Percentiles rank a stretch among this genome's conserved stretches.
These are phyloP conservation scores for Ctenodactylus gundi DNA, from an alignment of 2,113 vertebrate species.

Conservation along the genomic window DNA sequence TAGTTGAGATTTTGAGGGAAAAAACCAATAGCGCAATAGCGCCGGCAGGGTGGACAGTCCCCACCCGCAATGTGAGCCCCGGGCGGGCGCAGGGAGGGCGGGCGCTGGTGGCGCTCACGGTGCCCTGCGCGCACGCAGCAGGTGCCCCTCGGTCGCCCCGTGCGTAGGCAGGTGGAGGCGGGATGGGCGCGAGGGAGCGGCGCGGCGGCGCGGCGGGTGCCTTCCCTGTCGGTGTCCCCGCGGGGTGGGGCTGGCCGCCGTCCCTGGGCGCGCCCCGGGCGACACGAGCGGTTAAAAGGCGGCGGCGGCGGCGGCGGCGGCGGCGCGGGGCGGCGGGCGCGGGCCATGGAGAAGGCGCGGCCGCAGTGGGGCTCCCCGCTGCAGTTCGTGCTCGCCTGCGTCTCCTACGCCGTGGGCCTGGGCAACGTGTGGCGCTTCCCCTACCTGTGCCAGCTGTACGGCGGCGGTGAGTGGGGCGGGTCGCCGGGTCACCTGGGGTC, in stretches of 20 bases:
- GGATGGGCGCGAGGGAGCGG: too few species aligned
- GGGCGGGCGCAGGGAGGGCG: too few species aligned
- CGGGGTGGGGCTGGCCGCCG: slow-evolving; percentile 56
- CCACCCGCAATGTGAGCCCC: too few species aligned
- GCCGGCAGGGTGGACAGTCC: too few species aligned
- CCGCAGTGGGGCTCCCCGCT: slow-evolving; percentile 90
- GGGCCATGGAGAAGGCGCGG: slow-evolving; percentile 84
- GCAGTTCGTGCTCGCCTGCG: slow-evolving; percentile 94
- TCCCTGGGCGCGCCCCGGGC: slow-evolving; percentile 83
- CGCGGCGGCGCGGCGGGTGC: not conserved
- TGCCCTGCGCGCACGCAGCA: too few species aligned
- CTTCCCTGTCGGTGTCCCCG: not conserved
- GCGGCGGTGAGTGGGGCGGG: slow-evolving; percentile 91
- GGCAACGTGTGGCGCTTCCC: slow-evolving; percentile 98
- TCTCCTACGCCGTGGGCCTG: slow-evolving; percentile 94
- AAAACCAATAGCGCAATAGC: too few species aligned
- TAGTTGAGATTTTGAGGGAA: too few species aligned
- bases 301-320: slow-evolving; percentile 52
- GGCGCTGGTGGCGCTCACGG: too few species aligned
- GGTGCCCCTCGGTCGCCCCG: too few species aligned
- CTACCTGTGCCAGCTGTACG: slow-evolving; percentile 96
- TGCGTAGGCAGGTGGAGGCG: too few species aligned
- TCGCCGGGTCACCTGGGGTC: fast-evolving
- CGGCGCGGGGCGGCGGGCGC: slow-evolving; percentile 54
- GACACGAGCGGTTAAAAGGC: slow-evolving; percentile 89